phyloP scores from a whole-genome alignment of 1,140 invertebrate genomes.

The Colletes latitarsis region DNA sequence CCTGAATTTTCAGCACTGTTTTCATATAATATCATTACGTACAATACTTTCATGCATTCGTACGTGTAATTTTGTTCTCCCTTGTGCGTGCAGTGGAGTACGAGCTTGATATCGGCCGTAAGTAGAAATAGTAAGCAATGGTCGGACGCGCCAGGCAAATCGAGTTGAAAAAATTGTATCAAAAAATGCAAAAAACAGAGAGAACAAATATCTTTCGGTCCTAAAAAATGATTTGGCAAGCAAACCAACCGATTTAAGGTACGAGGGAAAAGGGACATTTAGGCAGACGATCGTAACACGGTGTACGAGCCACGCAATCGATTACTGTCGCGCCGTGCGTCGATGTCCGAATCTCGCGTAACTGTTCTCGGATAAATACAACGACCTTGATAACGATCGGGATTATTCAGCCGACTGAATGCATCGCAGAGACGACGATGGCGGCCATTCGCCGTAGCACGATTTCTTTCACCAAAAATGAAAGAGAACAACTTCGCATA shows the following conservation, averaged over 20 bases:
- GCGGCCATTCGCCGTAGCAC: slow-evolving; percentile 15
- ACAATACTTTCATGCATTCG: too few relatives aligned
- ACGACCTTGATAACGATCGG: slow-evolving; percentile 62
- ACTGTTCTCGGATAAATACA: slow-evolving; percentile 59
- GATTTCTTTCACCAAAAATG: slow-evolving; percentile 7
- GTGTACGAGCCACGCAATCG: slow-evolving; percentile 20
- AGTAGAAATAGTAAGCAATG: too few relatives aligned
- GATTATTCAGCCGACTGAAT: slow-evolving; percentile 59
- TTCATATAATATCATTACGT: too few relatives aligned
- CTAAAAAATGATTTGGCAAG: too few relatives aligned
- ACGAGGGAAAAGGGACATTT: not conserved
- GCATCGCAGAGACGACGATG: not conserved
- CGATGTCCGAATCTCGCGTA: slow-evolving; percentile 46
- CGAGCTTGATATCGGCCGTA: too few relatives aligned
- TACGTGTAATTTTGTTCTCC: too few relatives aligned
- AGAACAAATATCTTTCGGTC: too few relatives aligned
- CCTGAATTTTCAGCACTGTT: too few relatives aligned
- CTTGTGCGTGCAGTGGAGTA: too few relatives aligned
- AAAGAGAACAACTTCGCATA: not conserved
- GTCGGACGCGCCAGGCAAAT: too few relatives aligned
- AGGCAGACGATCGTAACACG: not conserved
- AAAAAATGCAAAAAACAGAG: too few relatives aligned
- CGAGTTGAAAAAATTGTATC: too few relatives aligned
- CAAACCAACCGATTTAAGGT: not conserved
- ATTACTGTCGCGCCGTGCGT: slow-evolving; percentile 44